Evolutionary conservation across 2,888 invertebrate species (phyloP).

Genomic region (Drosophila diplacantha): DNA sequence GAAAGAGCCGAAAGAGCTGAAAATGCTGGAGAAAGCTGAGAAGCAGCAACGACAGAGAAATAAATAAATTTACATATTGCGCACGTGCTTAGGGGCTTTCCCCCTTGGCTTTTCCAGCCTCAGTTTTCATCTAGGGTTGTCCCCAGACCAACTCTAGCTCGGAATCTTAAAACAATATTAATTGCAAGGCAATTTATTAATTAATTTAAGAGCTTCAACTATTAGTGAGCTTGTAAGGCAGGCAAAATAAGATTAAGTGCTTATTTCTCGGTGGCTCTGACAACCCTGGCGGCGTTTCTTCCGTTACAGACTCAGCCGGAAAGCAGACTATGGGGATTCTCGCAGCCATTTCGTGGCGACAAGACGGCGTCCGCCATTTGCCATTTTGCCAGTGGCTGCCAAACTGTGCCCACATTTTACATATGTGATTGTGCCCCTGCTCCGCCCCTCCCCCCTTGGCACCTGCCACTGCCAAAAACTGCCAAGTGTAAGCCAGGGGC

Average conservation of each 20-base stretch:
- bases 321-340: conserved; percentile 41
- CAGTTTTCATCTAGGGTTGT: conserved; percentile 5
- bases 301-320: neutral
- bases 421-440: conserved; percentile 36
- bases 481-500: conserved; percentile 1
- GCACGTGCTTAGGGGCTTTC: conserved; percentile 59
- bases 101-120: conserved; percentile 14
- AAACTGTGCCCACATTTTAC: conserved; percentile 43
- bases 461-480: conserved; percentile 21
- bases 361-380: conserved; percentile 41
- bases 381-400: conserved; percentile 27
- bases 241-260: neutral
- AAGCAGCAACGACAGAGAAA: conserved; percentile 16
- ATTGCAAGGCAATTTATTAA: neutral
- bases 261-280: neutral
- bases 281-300: conserved; percentile 6
- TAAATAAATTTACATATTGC: conserved; percentile 64
- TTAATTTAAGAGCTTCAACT: neutral
- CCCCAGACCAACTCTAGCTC: neutral
- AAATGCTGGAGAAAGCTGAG: conserved; percentile 9
- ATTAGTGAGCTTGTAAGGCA: no score
- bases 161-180: neutral
- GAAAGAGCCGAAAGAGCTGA: conserved; percentile 19
- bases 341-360: conserved; percentile 42
- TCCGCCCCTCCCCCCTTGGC: conserved; percentile 1